A percentile compares a stretch with the other conserved stretches of the same genome.
These are phyloP conservation scores for Characodon lateralis DNA, from an alignment of 2,797 vertebrate species.

Conservation along the genomic window DNA sequence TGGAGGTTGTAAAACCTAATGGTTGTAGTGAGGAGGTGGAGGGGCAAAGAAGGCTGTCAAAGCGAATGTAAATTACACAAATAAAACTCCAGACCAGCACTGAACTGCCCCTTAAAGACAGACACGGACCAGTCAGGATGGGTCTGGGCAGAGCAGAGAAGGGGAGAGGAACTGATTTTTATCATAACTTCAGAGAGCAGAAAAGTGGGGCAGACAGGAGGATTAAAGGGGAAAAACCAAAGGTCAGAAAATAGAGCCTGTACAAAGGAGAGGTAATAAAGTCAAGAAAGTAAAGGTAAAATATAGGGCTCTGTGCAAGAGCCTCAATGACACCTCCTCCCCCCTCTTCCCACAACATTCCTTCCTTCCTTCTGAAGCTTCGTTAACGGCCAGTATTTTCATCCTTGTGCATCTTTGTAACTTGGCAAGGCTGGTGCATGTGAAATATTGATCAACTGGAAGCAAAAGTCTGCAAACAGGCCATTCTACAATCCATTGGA, in stretches of 20 bases:
- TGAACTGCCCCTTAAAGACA: conserved; percentile 59
- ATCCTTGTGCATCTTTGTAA: neutral
- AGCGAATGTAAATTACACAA: conserved; percentile 78
- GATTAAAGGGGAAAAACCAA: neutral
- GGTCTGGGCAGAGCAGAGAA: conserved; percentile 2
- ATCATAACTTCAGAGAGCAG: conserved; percentile 49
- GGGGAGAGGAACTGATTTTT: conserved; percentile 27
- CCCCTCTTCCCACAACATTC: conserved; percentile 38
- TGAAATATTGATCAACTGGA: neutral
- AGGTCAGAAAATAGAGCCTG: conserved; percentile 15
- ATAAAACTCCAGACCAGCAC: conserved; percentile 75
- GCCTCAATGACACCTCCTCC: conserved; percentile 32
- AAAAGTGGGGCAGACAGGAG: conserved; percentile 22
- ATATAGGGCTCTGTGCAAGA: conserved; percentile 17
- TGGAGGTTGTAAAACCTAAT: conserved; percentile 74
- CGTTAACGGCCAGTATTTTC: neutral
- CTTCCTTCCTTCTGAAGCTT: conserved; percentile 30
- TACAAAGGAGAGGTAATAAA: conserved; percentile 20
- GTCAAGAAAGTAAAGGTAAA: conserved; percentile 5
- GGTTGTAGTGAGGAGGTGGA: conserved; percentile 56
- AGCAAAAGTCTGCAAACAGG: neutral
- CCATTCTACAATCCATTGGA: conserved; percentile 1
- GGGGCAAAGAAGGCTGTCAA: conserved; percentile 71
- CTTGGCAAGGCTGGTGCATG: neutral
- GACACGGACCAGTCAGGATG: conserved; percentile 5